Conservation (phyloP, 2,888 invertebrate species). For the Leucophenga montana region DNA sequence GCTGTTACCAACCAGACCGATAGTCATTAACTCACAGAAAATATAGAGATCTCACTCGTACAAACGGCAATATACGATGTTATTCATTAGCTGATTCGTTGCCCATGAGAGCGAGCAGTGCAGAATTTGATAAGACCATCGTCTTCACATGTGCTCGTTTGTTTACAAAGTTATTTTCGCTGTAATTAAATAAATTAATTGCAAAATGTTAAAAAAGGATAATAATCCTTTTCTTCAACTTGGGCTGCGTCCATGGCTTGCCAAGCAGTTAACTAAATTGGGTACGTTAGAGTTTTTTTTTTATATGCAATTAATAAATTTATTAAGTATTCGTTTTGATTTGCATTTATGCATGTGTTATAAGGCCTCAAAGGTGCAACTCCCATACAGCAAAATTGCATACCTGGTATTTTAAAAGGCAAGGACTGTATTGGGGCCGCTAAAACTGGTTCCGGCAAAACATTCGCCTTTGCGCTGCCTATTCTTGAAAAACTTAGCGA, state of each 20-base stretch:
- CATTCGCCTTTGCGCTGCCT: slow-evolving; percentile 96
- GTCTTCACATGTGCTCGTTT: slow-evolving; percentile 10
- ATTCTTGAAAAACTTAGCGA: slow-evolving; percentile 92
- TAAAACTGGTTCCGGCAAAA: slow-evolving; percentile 98
- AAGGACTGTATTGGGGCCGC: slow-evolving; percentile 95
- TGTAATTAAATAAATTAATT: background rate
- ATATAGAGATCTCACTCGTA: too few species aligned
- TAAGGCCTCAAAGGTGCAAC: slow-evolving; percentile 86
- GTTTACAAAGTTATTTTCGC: background rate
- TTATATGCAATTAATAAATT: background rate
- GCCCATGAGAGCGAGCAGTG: too few species aligned
- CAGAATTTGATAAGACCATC: too few species aligned
- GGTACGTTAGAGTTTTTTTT: slow-evolving; percentile 73
- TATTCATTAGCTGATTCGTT: too few species aligned
- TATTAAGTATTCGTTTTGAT: background rate
- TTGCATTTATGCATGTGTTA: too few species aligned
- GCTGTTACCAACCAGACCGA: too few species aligned
- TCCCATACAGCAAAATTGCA: slow-evolving; percentile 86
- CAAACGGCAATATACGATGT: too few species aligned
- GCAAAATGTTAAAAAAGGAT: slow-evolving; percentile 63
- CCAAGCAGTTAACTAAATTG: slow-evolving; percentile 80
- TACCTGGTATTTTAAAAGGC: slow-evolving; percentile 84
- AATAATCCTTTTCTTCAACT: slow-evolving; percentile 76
- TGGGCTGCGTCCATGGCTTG: slow-evolving; percentile 82
- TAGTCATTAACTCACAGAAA: too few species aligned